phyloP scores from a whole-genome alignment of 2,888 invertebrate genomes.

The Mactromeris polynyma region DNA sequence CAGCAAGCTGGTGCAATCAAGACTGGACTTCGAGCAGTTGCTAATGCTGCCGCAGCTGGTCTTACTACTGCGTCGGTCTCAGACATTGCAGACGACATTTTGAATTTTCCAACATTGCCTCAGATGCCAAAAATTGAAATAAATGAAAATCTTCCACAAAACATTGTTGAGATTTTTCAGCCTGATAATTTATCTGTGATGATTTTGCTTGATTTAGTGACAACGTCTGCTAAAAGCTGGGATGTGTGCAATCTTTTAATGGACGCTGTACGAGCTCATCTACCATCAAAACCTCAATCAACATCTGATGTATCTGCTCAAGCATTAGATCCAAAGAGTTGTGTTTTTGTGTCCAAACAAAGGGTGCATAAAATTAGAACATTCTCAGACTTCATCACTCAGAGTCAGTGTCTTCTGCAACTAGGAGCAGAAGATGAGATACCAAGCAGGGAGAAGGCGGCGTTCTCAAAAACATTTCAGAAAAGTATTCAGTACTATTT shows the following conservation, averaged over 20 bases:
- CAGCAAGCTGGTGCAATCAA: conserved; percentile 59
- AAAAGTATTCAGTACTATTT: conserved; percentile 74
- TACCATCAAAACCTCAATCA: conserved; percentile 4
- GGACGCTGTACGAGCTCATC: conserved; percentile 75
- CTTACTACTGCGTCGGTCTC: conserved; percentile 81
- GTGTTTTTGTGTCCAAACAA: conserved; percentile 35
- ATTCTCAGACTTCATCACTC: conserved; percentile 62
- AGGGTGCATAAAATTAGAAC: conserved; percentile 66
- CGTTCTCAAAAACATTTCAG: conserved; percentile 62
- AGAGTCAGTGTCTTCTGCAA: conserved; percentile 71
- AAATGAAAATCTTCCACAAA: conserved; percentile 62
- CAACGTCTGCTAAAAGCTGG: conserved; percentile 79
- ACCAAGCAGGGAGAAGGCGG: conserved; percentile 55
- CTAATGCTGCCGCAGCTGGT: conserved; percentile 84
- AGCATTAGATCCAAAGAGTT: conserved; percentile 35
- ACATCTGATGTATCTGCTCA: background rate
- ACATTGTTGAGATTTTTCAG: conserved; percentile 70
- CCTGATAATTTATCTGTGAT: conserved; percentile 74
- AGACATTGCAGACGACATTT: conserved; percentile 81
- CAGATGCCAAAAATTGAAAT: conserved; percentile 58
- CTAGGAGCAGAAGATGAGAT: conserved; percentile 68
- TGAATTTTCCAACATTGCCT: conserved; percentile 73
- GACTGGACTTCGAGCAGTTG: conserved; percentile 77
- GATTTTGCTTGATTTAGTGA: conserved; percentile 83
- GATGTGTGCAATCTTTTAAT: conserved; percentile 81